A percentile compares a stretch with the other conserved stretches of the same genome.
Conservation (phyloP, 2,888 invertebrate genomes). For the Zygothrica quintamaculata region DNA sequence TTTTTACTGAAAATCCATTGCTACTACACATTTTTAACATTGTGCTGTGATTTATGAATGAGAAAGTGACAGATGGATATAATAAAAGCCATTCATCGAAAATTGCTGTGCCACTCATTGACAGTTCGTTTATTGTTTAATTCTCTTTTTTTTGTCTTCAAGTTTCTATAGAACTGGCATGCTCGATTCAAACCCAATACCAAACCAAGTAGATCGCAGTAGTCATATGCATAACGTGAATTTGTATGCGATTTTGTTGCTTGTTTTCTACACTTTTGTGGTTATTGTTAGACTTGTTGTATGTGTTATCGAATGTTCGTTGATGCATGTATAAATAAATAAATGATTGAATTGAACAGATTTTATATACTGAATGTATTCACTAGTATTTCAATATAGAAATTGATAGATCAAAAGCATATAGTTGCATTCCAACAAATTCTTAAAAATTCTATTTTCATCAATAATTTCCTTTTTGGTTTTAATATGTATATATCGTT, state of each 20-base stretch:
- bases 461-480: constrained; percentile 7
- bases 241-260: constrained; percentile 52
- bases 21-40: constrained; percentile 22
- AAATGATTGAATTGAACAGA: background rate
- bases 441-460: too few species aligned
- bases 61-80: constrained; percentile 67
- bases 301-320: constrained; percentile 48
- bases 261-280: constrained; percentile 64
- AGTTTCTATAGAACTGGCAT: constrained; percentile 25
- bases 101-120: constrained; percentile 52
- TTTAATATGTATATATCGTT: too few species aligned
- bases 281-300: constrained; percentile 39
- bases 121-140: constrained; percentile 9
- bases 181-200: too few species aligned
- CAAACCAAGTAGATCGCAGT: background rate
- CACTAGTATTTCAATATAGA: too few species aligned
- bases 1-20: constrained; percentile 38
- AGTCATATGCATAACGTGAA: constrained; percentile 40
- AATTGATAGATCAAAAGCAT: too few species aligned
- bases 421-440: too few species aligned
- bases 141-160: constrained; percentile 6
- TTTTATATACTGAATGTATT: background rate
- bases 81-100: constrained; percentile 58
- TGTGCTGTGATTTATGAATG: constrained; percentile 68
- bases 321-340: constrained; percentile 15